phyloP scores from a whole-genome alignment of 30 jellyfish, hydroid and myxozoan genomes.

The Pseudorhiza aurosa region DNA sequence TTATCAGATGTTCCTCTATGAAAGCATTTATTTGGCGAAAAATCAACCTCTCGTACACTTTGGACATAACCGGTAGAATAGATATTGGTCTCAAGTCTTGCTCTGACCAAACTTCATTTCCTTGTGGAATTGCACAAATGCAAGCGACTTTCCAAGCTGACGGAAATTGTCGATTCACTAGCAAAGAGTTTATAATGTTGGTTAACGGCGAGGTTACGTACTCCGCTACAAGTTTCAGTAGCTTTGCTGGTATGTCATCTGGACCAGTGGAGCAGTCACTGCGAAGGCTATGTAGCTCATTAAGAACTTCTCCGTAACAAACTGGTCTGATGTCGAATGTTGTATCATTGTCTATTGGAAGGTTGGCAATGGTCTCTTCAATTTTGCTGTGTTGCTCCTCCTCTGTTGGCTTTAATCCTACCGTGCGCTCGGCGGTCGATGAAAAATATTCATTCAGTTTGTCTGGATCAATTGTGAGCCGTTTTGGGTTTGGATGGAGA shows the following conservation, averaged over 20 bases:
- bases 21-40: slow-evolving; percentile 10
- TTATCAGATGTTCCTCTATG: background rate
- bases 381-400: slow-evolving; percentile 1
- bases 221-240: slow-evolving; percentile 5
- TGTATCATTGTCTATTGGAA: slow-evolving; percentile 23
- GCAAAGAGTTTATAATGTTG: slow-evolving; percentile 3
- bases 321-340: background rate
- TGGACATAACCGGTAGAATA: slow-evolving; percentile 22
- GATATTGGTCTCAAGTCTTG: slow-evolving; percentile 10
- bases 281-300: slow-evolving; percentile 15
- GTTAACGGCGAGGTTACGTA: slow-evolving; percentile 13
- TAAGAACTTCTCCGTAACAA: slow-evolving; percentile 17
- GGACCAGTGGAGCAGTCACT: slow-evolving; percentile 19
- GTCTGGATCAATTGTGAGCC: slow-evolving; percentile 5
- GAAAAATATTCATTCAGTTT: slow-evolving; percentile 20
- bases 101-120: background rate
- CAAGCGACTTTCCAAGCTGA: slow-evolving; percentile 1
- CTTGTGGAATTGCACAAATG: background rate
- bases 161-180: slow-evolving; percentile 16
- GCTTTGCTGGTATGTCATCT: slow-evolving; percentile 14
- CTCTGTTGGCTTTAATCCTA: slow-evolving; percentile 2
- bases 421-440: slow-evolving; percentile 24
- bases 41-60: slow-evolving; percentile 21
- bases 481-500: slow-evolving; percentile 36
- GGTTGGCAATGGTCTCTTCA: slow-evolving; percentile 8